Percentiles rank a stretch among this genome's conserved stretches.
Evolutionary conservation across 1,140 invertebrate genomes (phyloP).

Genomic region (Vollenhovia emeryi): DNA sequence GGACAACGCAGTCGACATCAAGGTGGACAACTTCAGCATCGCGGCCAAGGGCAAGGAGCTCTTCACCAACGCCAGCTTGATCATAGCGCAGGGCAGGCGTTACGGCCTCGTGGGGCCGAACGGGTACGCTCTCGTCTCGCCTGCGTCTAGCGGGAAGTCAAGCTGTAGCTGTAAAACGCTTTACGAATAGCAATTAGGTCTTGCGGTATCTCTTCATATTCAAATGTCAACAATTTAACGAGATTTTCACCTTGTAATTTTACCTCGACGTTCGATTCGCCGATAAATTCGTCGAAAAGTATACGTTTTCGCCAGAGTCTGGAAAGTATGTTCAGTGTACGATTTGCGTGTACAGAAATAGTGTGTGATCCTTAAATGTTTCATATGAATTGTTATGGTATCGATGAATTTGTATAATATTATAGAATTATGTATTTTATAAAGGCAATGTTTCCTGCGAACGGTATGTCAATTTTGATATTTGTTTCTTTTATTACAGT

Average conservation of each 20-base stretch:
- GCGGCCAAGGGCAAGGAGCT: constrained; percentile 98
- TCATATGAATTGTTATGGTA: neutral
- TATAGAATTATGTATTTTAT: neutral
- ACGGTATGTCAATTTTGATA: neutral
- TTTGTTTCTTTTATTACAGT: constrained; percentile 82
- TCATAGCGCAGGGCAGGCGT: constrained; percentile 96
- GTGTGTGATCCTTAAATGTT: neutral
- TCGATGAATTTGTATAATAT: neutral
- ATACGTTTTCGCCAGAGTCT: too few species aligned
- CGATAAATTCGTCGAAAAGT: too few species aligned
- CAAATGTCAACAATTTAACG: too few species aligned
- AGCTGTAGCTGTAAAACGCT: neutral
- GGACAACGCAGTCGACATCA: constrained; percentile 98
- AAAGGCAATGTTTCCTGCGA: constrained; percentile 23
- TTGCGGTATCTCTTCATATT: neutral
- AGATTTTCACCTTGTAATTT: too few species aligned
- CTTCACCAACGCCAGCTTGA: constrained; percentile 97
- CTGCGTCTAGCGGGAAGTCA: too few species aligned
- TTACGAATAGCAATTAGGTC: neutral
- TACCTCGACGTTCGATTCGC: too few species aligned
- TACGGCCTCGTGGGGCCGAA: constrained; percentile 99
- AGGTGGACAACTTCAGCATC: constrained; percentile 99
- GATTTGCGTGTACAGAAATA: too few species aligned
- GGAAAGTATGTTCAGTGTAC: too few species aligned
- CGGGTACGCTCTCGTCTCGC: constrained; percentile 87